phyloP scores from a whole-genome alignment of 1,140 invertebrate genomes.

The Leucophenga varia region DNA sequence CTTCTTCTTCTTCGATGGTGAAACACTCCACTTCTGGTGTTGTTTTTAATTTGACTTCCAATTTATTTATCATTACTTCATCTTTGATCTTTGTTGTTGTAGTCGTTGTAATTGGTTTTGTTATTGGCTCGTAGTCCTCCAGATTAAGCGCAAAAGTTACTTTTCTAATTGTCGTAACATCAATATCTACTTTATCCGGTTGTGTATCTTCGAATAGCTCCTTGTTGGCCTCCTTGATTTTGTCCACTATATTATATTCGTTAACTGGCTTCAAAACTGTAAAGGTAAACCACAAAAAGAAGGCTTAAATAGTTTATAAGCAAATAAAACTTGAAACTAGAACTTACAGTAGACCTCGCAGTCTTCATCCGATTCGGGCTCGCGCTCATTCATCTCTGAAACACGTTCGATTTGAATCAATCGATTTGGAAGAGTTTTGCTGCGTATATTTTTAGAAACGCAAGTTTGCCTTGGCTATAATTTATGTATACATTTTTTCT shows the following conservation, averaged over 20 bases:
- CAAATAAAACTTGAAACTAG: conserved; percentile 1
- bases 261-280: conserved; percentile 53
- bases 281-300: conserved; percentile 36
- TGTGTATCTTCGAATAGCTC: conserved; percentile 35
- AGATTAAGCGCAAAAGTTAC: conserved; percentile 47
- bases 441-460: conserved; percentile 34
- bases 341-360: conserved; percentile 70
- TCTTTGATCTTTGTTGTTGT: too few species aligned
- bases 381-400: conserved; percentile 73
- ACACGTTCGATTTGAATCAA: too few species aligned
- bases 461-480: too few species aligned
- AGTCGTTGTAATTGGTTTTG: too few species aligned
- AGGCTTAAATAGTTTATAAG: conserved; percentile 2
- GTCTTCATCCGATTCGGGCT: conserved; percentile 89
- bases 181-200: too few species aligned
- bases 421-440: too few species aligned
- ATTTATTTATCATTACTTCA: conserved; percentile 15
- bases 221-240: conserved; percentile 55
- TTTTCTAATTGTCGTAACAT: conserved; percentile 28
- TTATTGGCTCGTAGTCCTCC: conserved; percentile 42
- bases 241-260: conserved; percentile 55
- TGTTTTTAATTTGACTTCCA: conserved; percentile 16
- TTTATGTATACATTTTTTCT: background rate
- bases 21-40: conserved; percentile 5
- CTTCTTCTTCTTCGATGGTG: background rate